Evolutionary conservation across 2,113 vertebrate species (phyloP).

Genomic region (Sebastes schlegelii): DNA sequence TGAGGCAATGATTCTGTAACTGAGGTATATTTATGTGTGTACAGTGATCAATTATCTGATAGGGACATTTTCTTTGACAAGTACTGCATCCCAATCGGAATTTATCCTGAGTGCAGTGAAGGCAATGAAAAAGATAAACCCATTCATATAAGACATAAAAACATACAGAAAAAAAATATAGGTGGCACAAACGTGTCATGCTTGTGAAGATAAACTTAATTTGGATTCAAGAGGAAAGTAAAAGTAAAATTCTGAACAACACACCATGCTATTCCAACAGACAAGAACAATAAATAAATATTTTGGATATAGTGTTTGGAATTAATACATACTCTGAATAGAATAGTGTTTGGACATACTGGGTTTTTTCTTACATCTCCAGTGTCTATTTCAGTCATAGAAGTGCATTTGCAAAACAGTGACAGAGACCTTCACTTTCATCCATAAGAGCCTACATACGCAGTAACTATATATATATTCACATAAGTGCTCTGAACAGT

Average conservation of each 20-base stretch:
- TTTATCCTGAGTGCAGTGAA: constrained; percentile 68
- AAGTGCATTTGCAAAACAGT: constrained; percentile 64
- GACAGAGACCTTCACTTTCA: constrained; percentile 8
- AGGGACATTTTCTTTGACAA: constrained; percentile 36
- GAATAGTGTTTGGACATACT: constrained; percentile 16
- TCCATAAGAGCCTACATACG: neutral
- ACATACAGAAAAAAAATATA: neutral
- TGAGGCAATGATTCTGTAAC: constrained; percentile 50
- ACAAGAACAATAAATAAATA: constrained; percentile 37
- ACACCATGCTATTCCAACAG: constrained; percentile 11
- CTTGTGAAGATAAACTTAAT: neutral
- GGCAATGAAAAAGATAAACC: constrained; percentile 42
- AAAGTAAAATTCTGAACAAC: constrained; percentile 23
- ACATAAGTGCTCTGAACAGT: constrained; percentile 35
- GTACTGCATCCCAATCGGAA: constrained; percentile 37
- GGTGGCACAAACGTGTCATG: constrained; percentile 7
- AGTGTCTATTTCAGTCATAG: constrained; percentile 21
- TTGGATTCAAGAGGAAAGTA: constrained; percentile 17
- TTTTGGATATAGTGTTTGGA: constrained; percentile 9
- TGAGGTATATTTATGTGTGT: constrained; percentile 65
- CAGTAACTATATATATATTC: neutral
- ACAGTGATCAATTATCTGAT: constrained; percentile 28
- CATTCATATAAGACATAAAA: constrained; percentile 29
- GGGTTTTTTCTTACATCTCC: constrained; percentile 4
- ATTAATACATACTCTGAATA: constrained; percentile 28